Evolutionary conservation across 2,113 vertebrate species (phyloP), one percentile per base, ranked within the genome.

Genomic region (Urocynchramus pylzowi): DNA sequence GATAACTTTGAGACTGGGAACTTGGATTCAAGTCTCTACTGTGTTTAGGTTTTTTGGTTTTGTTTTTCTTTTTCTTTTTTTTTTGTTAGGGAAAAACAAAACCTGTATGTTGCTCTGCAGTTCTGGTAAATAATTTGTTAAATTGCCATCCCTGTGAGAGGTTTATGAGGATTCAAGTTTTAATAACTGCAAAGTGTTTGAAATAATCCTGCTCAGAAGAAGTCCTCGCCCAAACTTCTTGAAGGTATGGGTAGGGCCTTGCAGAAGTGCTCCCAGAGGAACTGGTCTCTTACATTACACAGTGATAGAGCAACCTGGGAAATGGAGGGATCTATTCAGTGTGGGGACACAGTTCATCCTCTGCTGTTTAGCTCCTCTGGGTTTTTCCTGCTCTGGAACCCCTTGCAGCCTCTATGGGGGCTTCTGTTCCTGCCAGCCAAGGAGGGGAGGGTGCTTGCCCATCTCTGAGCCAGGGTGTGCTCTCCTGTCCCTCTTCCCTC

Each of bases 211-310:
- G 23, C 22, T 67, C 31, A 17, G 54, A 33, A 30, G 14, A 69
- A 75, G 53, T 44, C 37, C 49, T 76, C 17, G 10, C 45, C 8
- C 37, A 18, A 2, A 33, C n/a, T 56, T 76, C 23, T 37, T 42
- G 33, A n/a, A 63, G 28, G 31, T 37, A 24, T 65, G 47, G 27
- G n/a, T 20, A 37, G 52, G 53, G 41, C n/a, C n/a, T 56, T 49
- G 75, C 53, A 52, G 65, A 71, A 74, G 49, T 20, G 26, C 14
- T 24, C 13, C 61, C 12, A 9, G 50, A 54, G 37, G n/a, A 71
- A 7, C 0, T 28, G 16, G 11, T 52, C 49, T 73, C 28, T 63
- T 12, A 2, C 3, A 4, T 14, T 21, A 8, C 53, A 5, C 11
- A 61, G 76, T 4, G 50, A 21, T 0, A 28, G n/a, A 56, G 7